Percentiles rank a stretch among this genome's conserved stretches.
phyloP scores from a whole-genome alignment of 2,113 vertebrate species.

The Grallaria varia region DNA sequence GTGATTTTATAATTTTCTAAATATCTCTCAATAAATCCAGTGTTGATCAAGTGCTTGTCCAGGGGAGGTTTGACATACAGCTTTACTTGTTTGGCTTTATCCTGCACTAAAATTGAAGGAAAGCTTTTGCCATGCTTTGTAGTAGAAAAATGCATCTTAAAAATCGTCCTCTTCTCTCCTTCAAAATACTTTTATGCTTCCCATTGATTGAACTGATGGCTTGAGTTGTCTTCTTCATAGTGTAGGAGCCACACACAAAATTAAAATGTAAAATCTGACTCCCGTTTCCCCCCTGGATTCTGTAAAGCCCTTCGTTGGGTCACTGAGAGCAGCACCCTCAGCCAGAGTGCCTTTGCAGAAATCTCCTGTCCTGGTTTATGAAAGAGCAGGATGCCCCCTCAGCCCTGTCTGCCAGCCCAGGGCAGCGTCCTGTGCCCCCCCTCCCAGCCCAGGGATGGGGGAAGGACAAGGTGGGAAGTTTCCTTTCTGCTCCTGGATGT shows the following conservation, averaged over 20 bases:
- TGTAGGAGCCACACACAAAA: accelerated
- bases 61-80: not conserved
- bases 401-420: not conserved
- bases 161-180: not conserved
- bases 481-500: not conserved
- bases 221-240: not conserved
- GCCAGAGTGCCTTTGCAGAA: not conserved
- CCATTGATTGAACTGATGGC: not conserved
- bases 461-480: not conserved
- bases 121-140: not conserved
- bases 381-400: not conserved
- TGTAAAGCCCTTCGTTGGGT: not conserved
- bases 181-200: not conserved
- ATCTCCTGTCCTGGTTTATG: not conserved
- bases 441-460: not conserved
- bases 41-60: not conserved
- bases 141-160: not conserved
- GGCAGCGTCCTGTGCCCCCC: not conserved
- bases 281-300: not conserved
- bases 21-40: not conserved
- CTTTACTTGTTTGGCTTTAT: not conserved
- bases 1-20: not conserved
- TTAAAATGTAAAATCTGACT: not conserved
- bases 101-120: not conserved
- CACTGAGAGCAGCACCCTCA: not conserved